phyloP scores from a whole-genome alignment of 2,113 vertebrate species.

The Grantiella picta region DNA sequence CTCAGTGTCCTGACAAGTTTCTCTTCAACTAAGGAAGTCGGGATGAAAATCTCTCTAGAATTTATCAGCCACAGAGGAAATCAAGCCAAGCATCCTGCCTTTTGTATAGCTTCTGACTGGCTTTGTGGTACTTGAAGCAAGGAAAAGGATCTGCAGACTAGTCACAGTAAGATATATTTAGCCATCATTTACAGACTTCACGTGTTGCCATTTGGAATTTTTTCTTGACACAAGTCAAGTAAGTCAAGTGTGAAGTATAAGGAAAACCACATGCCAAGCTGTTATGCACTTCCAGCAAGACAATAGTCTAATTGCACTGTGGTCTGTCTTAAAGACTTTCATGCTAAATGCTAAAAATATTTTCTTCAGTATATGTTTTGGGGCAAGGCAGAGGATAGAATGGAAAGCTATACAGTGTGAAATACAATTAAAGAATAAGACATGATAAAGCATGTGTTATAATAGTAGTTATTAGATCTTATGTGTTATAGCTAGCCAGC shows the following conservation, averaged over 20 bases:
- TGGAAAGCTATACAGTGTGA: conserved; percentile 46
- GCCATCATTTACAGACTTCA: not conserved
- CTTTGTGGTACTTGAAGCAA: not conserved
- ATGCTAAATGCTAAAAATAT: conserved; percentile 52
- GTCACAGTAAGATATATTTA: not conserved
- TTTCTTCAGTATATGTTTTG: conserved; percentile 66
- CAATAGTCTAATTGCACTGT: conserved; percentile 60
- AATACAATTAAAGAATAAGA: conserved; percentile 52
- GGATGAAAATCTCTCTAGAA: not conserved
- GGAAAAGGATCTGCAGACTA: not conserved
- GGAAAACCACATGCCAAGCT: conserved; percentile 59
- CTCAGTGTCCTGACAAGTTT: not conserved
- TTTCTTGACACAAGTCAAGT: conserved; percentile 10
- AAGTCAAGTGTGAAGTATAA: conserved; percentile 17
- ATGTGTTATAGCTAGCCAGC: not conserved
- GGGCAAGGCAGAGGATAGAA: conserved; percentile 44
- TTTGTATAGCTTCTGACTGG: not conserved
- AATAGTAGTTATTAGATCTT: not conserved
- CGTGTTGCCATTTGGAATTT: not conserved
- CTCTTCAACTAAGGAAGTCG: not conserved
- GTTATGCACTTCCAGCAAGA: conserved; percentile 43
- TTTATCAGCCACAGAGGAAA: not conserved
- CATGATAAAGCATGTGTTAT: conserved; percentile 9
- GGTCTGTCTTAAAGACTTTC: conserved; percentile 59
- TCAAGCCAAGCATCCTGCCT: not conserved